Conservation (phyloP, 1,140 invertebrate species). For the Xylocopa sonorina region DNA sequence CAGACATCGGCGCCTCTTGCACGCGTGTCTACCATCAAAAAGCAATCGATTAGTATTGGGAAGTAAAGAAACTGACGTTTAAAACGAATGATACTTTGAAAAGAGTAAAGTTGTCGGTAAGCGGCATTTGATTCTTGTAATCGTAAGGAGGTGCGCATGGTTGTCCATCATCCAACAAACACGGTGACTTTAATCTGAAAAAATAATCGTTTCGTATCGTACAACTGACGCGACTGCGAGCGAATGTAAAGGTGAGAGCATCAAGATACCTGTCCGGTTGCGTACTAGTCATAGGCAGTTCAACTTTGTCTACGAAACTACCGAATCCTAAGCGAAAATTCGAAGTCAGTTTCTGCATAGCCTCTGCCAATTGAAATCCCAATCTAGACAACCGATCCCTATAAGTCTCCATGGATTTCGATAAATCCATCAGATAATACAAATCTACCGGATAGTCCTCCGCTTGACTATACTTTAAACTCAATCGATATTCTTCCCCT, state of each 20-base stretch:
- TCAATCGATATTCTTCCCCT: slow-evolving; percentile 69
- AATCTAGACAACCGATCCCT: slow-evolving; percentile 86
- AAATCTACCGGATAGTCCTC: slow-evolving; percentile 94
- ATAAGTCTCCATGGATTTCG: slow-evolving; percentile 89
- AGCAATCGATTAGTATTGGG: not conserved
- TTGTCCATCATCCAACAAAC: slow-evolving; percentile 72
- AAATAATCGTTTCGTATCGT: not conserved
- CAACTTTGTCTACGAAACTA: slow-evolving; percentile 94
- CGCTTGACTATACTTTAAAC: slow-evolving; percentile 83
- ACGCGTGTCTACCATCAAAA: slow-evolving; percentile 75
- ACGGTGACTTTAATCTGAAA: slow-evolving; percentile 83
- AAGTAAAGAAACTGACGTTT: not conserved
- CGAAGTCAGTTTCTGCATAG: slow-evolving; percentile 90
- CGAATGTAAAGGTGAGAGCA: not conserved
- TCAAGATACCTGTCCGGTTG: slow-evolving; percentile 80
- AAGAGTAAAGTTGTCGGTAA: slow-evolving; percentile 83
- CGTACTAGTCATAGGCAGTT: slow-evolving; percentile 89
- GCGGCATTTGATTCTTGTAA: slow-evolving; percentile 86
- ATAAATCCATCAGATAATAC: slow-evolving; percentile 94
- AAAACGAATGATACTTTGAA: slow-evolving; percentile 80
- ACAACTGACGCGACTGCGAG: not conserved
- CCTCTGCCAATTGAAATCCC: slow-evolving; percentile 84
- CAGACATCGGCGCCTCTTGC: slow-evolving; percentile 83
- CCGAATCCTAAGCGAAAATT: slow-evolving; percentile 93
- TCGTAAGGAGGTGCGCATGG: slow-evolving; percentile 86